phyloP scores from a whole-genome alignment of 2,113 vertebrate genomes.

The Ictidomys tridecemlineatus region DNA sequence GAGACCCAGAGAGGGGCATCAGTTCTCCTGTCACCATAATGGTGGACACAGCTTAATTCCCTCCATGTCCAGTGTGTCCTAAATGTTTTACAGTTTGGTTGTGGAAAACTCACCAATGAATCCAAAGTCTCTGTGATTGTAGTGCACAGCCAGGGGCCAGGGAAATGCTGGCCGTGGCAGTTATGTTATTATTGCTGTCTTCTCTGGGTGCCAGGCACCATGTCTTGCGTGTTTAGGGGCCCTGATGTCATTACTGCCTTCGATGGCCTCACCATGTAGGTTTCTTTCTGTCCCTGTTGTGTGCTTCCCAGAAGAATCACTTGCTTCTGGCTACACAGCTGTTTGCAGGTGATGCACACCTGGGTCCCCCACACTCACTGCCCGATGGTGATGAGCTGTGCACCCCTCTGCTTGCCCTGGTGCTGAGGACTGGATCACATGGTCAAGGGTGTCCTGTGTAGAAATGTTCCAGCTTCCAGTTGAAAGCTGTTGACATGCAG shows the following conservation, averaged over 20 bases:
- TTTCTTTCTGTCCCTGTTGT: background rate
- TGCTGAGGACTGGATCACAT: background rate
- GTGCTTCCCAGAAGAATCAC: background rate
- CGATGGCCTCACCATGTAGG: background rate
- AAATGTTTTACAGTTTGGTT: background rate
- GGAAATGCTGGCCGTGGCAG: background rate
- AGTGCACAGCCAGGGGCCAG: background rate
- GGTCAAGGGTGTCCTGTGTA: background rate
- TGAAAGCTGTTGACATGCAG: background rate
- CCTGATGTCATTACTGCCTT: background rate
- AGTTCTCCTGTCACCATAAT: background rate
- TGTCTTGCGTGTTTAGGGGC: background rate
- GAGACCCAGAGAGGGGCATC: background rate
- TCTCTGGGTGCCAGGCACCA: background rate
- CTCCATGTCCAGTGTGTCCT: background rate
- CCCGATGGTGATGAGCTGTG: background rate
- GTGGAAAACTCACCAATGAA: background rate
- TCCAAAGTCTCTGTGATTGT: background rate
- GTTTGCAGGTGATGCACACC: rapidly evolving
- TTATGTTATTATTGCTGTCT: background rate
- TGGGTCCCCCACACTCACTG: rapidly evolving
- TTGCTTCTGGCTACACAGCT: background rate
- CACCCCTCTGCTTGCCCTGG: rapidly evolving
- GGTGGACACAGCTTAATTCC: background rate
- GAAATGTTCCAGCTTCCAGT: background rate